These are phyloP conservation scores for Apodemia mormo DNA, from an alignment of 2,888 invertebrate genomes.

Conservation along the genomic window DNA sequence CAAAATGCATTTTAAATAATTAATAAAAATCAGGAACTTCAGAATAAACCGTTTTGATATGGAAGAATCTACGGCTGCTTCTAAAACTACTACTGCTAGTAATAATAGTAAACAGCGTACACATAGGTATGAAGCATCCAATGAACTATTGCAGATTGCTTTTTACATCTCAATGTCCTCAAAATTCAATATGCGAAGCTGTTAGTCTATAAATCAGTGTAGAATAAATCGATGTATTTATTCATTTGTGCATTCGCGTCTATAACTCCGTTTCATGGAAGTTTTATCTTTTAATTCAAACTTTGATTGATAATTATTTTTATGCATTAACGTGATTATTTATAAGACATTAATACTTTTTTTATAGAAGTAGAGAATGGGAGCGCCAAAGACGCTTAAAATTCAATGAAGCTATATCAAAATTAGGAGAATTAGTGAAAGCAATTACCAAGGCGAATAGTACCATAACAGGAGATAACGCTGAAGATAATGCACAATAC, in stretches of 20 bases:
- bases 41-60: not conserved
- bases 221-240: too few relatives aligned
- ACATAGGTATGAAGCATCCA: conserved; percentile 49
- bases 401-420: conserved; percentile 78
- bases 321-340: not conserved
- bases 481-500: conserved; percentile 60
- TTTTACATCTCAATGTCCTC: not conserved
- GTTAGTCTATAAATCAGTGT: too few relatives aligned
- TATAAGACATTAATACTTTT: conserved; percentile 40
- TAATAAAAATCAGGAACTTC: too few relatives aligned
- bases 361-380: conserved; percentile 85
- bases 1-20: too few relatives aligned
- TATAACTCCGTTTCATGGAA: too few relatives aligned
- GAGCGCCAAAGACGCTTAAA: conserved; percentile 85
- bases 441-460: conserved; percentile 47
- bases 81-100: not conserved
- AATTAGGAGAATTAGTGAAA: conserved; percentile 65
- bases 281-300: too few relatives aligned
- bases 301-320: too few relatives aligned
- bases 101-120: conserved; percentile 50
- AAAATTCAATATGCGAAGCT: too few relatives aligned
- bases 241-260: too few relatives aligned
- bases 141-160: not conserved
- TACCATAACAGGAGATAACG: conserved; percentile 47
- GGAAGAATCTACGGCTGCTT: not conserved